Evolutionary conservation across 2,888 invertebrate species (phyloP), one percentile per base, ranked within the genome.

Genomic region (Mellilla xanthometata): DNA sequence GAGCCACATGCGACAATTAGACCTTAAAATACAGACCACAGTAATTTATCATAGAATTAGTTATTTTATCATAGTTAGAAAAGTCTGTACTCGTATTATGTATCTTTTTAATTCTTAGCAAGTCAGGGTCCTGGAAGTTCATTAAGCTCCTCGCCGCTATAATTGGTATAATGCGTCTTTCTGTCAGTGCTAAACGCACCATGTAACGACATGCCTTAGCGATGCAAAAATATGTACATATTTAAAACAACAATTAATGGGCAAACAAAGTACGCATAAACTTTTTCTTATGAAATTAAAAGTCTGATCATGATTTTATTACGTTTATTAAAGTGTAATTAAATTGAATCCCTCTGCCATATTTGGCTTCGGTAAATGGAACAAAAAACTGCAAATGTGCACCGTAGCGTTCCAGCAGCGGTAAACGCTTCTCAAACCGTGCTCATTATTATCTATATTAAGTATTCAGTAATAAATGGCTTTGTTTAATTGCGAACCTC

Each of bases 311-410:
- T 72, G 72, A 76, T 80, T 81, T 78, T 78, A 77, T 72, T 77
- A 71, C 68, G 71, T 72, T 75, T 77, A 81, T 80, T 80, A 81
- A 67, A 70, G 73, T 62, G 72, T 80, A 83, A 85, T 85, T 83
- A 83, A 84, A 77, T 79, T 78, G 72, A 77, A 65, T 66, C 68
- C 67, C 54, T 60, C 56, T 63, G 60, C 80, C 81, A 60, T 82
- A 81, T 82, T 81, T 73, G 76, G 78, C 62, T 66, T 68, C 57
- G 56, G 56, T 56, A 75, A 74, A 69, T 61, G 58, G 60, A 68
- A 68, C 68, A 79, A 84, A 83, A 41, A 81, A 75, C 72, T 44
- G 47, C 55, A 56, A 54, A 52, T 56, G 60, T 55, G 46, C 52
- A 56, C 45, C 54, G 48, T 54, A 55, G 58, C 47, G 46, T 24